phyloP scores from a whole-genome alignment of 2,797 vertebrate species.

The Coluber constrictor region DNA sequence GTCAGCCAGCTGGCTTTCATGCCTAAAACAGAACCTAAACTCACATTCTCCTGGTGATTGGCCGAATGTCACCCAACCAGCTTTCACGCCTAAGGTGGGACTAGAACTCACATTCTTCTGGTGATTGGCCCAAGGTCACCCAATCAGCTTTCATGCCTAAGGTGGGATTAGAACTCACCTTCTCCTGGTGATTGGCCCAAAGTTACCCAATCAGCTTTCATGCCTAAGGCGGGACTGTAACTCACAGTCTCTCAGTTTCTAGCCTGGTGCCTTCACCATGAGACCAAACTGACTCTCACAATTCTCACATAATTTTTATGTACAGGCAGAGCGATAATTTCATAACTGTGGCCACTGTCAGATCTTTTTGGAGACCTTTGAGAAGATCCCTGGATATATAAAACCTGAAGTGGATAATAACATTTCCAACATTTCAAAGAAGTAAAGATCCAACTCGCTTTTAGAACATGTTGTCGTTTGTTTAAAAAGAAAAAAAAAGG shows the following conservation, averaged over 20 bases:
- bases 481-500: background rate
- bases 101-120: background rate
- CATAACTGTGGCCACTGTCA: background rate
- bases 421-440: background rate
- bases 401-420: background rate
- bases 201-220: background rate
- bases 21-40: no score
- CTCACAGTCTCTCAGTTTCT: background rate
- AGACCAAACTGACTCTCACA: background rate
- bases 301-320: background rate
- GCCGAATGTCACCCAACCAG: background rate
- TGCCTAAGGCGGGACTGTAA: background rate
- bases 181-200: no score
- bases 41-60: background rate
- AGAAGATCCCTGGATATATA: background rate
- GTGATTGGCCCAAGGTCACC: no score
- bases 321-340: background rate
- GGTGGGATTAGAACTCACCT: background rate
- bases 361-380: background rate
- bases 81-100: background rate
- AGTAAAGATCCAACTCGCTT: background rate
- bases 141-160: background rate
- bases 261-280: background rate
- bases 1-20: background rate
- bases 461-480: background rate